Base-by-base conservation (phyloP, 2,888 invertebrate species). In the Colletes collaris region DNA sequence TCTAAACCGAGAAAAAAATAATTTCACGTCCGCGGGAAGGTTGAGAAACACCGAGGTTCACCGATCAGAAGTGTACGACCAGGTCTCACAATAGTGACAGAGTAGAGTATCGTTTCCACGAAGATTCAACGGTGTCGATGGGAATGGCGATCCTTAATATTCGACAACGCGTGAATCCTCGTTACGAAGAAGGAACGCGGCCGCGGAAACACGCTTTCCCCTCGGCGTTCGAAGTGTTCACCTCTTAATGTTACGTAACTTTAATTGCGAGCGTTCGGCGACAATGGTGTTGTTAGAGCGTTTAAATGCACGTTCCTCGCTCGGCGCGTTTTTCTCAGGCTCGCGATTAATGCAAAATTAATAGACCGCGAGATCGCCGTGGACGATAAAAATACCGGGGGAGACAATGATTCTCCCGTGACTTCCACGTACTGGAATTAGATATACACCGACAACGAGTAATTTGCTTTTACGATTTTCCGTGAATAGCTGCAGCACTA, bases 341-440 rank as follows among this genome's bases (percentile, higher is more conserved):
- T 16, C 50, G 73, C 44, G 73, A 73, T 75, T 75, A 60, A 66
- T 66, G 64, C 58, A 46, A 65, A 65, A 65, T 72, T 72, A 72
- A 72, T 58, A 49, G 37, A 40, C 64, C 40, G 40, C 27, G 67
- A 27, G 73, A 65, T 66, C 35, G 35, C 19, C 27, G 13, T n/a
- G 27, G 44, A n/a, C 40, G 37, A 65, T 52, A 66, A 8, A 40
- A 73, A 27, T 27, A 1, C 50, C 16, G 50, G 11, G 44, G 16
- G 44, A 64, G 62, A 63, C 46, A 49, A 50, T 49, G 37, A 35
- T 70, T 59, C 52, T 50, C 70, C 63, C 49, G 63, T 50, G n/a
- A 50, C 63, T n/a, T 5, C 46, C 2, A 11, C n/a, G 7, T n/a
- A 27, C n/a, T 0, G 27, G 8, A 8, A 63, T 16, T 63, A 63